These are phyloP conservation scores for Hymenochirus boettgeri DNA, from an alignment of 2,113 vertebrate species.

Conservation along the genomic window DNA sequence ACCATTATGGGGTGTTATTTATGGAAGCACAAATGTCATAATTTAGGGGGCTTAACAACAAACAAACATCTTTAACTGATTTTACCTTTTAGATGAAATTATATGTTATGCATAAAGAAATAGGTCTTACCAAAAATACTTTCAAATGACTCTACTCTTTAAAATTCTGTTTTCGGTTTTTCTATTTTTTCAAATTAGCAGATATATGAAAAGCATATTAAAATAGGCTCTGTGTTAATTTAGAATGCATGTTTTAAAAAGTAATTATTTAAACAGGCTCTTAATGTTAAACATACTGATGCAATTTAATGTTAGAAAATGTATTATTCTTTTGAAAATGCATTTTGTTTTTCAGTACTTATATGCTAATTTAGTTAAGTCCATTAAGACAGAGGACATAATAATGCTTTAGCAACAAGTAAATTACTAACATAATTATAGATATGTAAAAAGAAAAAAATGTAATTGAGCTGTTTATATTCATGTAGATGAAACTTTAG, in stretches of 20 bases:
- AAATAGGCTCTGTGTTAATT: not conserved
- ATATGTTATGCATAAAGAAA: no score
- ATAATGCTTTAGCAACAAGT: slow-evolving; percentile 12
- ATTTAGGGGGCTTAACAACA: no score
- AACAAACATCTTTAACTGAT: no score
- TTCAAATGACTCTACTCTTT: no score
- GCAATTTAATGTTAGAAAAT: not conserved
- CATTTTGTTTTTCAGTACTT: slow-evolving; percentile 14
- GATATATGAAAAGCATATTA: no score
- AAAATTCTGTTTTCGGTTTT: no score
- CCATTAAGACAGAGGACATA: slow-evolving; percentile 33
- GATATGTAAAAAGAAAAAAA: slow-evolving; percentile 14
- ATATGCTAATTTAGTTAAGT: not conserved
- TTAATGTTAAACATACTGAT: not conserved
- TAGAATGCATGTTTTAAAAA: not conserved
- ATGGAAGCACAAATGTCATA: no score
- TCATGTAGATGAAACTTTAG: slow-evolving; percentile 1
- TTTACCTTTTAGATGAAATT: no score
- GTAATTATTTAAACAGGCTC: not conserved
- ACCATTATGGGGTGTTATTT: no score
- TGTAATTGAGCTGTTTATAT: slow-evolving; percentile 20
- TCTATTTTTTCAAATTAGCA: no score
- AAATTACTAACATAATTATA: slow-evolving; percentile 26
- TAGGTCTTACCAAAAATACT: no score
- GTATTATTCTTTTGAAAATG: slow-evolving; percentile 10